Evolutionary conservation across 2,113 vertebrate species (phyloP).

Genomic region (Tautogolabrus adspersus): DNA sequence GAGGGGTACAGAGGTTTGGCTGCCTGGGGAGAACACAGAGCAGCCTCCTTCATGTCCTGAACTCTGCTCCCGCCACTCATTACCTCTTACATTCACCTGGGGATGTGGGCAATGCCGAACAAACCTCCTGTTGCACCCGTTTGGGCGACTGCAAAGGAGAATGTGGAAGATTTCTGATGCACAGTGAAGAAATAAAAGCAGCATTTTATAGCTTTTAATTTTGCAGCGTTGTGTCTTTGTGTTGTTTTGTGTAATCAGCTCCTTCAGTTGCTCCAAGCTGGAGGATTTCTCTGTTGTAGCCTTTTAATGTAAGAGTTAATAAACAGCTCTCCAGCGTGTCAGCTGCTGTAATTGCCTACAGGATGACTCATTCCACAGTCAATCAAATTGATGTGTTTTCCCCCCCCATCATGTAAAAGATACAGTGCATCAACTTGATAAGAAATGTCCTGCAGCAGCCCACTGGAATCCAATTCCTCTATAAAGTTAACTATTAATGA

Average conservation of each 20-base stretch:
- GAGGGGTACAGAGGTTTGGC: slow-evolving; percentile 48
- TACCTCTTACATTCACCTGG: slow-evolving; percentile 69
- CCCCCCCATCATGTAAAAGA: slow-evolving; percentile 56
- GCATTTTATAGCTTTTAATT: slow-evolving; percentile 24
- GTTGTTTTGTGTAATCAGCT: slow-evolving; percentile 38
- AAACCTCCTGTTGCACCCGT: slow-evolving; percentile 41
- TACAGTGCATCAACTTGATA: slow-evolving; percentile 41
- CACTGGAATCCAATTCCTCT: slow-evolving; percentile 46
- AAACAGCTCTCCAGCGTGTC: slow-evolving; percentile 51
- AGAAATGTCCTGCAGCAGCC: slow-evolving; percentile 23
- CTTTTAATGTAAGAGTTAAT: slow-evolving; percentile 64
- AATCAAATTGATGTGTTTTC: slow-evolving; percentile 63
- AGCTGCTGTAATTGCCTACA: slow-evolving; percentile 64
- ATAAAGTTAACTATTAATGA: slow-evolving; percentile 66
- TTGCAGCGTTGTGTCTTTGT: slow-evolving; percentile 23
- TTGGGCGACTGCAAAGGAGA: slow-evolving; percentile 30
- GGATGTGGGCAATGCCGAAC: slow-evolving; percentile 31
- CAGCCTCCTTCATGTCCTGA: slow-evolving; percentile 69
- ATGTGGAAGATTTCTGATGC: slow-evolving; percentile 18
- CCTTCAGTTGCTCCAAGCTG: slow-evolving; percentile 41
- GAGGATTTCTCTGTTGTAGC: slow-evolving; percentile 37
- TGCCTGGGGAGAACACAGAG: slow-evolving; percentile 74
- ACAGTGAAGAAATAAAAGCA: slow-evolving; percentile 18
- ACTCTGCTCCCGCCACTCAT: slow-evolving; percentile 72
- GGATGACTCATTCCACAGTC: slow-evolving; percentile 66